Conservation (phyloP, 2,113 vertebrate species). For the Gobius niger region DNA sequence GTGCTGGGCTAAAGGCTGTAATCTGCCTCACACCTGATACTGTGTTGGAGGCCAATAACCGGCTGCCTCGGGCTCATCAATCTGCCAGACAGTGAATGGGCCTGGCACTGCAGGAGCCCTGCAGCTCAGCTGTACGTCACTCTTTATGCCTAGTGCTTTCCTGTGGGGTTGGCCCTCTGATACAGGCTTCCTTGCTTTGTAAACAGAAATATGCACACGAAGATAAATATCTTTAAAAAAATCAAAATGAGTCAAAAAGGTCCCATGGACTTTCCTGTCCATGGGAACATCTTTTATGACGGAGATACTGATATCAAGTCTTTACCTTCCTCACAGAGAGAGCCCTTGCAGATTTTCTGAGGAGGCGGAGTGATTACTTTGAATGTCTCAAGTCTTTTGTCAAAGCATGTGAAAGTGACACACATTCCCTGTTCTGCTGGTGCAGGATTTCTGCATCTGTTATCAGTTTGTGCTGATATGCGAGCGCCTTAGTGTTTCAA, state of each 20-base stretch:
- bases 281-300: slow-evolving; percentile 34
- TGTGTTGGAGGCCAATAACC: slow-evolving; percentile 38
- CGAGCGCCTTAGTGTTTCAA: slow-evolving; percentile 21
- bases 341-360: slow-evolving; percentile 34
- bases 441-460: slow-evolving; percentile 39
- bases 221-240: slow-evolving; percentile 10
- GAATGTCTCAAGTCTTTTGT: slow-evolving; percentile 41
- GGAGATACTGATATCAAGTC: slow-evolving; percentile 32
- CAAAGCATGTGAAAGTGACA: slow-evolving; percentile 36
- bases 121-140: slow-evolving; percentile 37
- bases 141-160: slow-evolving; percentile 23
- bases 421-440: slow-evolving; percentile 36
- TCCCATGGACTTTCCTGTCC: slow-evolving; percentile 2
- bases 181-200: slow-evolving; percentile 23
- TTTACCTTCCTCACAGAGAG: slow-evolving; percentile 31
- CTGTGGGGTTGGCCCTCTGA: slow-evolving; percentile 31
- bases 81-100: slow-evolving; percentile 53
- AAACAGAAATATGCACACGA: slow-evolving; percentile 15
- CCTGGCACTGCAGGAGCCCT: slow-evolving; percentile 38
- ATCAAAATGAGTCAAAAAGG: no score
- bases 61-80: slow-evolving; percentile 50
- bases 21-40: slow-evolving; percentile 47
- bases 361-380: slow-evolving; percentile 38
- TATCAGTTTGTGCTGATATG: slow-evolving; percentile 30
- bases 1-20: slow-evolving; percentile 51